Evolutionary conservation across 2,888 invertebrate species (phyloP).

Genomic region (Heliconius cydno): DNA sequence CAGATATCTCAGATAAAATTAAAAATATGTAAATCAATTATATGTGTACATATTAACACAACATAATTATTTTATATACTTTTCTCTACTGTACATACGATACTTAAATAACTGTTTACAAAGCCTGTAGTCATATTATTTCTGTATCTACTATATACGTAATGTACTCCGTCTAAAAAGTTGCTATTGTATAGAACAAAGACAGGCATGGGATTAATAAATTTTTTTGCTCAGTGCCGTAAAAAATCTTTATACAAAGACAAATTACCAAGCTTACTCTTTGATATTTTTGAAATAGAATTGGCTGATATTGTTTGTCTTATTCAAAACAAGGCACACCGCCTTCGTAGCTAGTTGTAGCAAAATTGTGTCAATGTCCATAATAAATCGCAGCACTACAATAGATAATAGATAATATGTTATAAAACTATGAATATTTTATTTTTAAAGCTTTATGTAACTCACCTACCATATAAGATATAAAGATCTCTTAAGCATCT

Average conservation of each 20-base stretch:
- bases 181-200: not conserved
- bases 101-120: constrained; percentile 7
- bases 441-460: constrained; percentile 57
- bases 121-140: not conserved
- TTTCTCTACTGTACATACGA: not conserved
- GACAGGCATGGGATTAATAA: not conserved
- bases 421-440: constrained; percentile 49
- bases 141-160: not conserved
- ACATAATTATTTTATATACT: not conserved
- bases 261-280: not conserved
- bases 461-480: constrained; percentile 77
- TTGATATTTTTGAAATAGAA: not conserved
- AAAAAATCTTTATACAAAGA: not conserved
- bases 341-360: not conserved
- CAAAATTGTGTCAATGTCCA: constrained; percentile 35
- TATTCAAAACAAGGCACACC: not conserved
- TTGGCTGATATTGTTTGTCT: not conserved
- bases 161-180: constrained; percentile 2
- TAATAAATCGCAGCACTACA: constrained; percentile 45
- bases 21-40: not conserved
- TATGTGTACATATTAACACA: not conserved
- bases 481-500: constrained; percentile 82
- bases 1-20: not conserved
- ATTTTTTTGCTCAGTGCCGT: constrained; percentile 1
- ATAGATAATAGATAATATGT: constrained; percentile 47